These are phyloP conservation scores for Calliscelio sp. DNA, from an alignment of 2,888 invertebrate genomes.

Conservation along the genomic window DNA sequence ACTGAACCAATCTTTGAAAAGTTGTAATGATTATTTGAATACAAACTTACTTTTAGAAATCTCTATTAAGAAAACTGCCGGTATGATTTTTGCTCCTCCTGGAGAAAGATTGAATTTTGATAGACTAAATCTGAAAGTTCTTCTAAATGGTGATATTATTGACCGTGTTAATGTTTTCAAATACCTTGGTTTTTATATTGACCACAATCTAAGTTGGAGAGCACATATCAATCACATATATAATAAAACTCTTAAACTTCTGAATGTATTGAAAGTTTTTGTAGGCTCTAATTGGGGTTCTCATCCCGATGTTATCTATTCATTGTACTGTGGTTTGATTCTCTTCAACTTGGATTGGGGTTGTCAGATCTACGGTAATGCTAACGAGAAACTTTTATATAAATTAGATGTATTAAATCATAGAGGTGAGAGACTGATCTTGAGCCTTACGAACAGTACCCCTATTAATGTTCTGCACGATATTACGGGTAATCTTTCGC, in stretches of 20 bases:
- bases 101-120: no score
- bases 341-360: neutral
- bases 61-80: no score
- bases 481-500: neutral
- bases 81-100: no score
- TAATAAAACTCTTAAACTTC: neutral
- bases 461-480: neutral
- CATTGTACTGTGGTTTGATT: neutral
- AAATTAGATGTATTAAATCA: conserved; percentile 1
- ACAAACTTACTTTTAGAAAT: no score
- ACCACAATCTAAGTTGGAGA: neutral
- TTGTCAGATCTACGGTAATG: neutral
- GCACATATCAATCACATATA: neutral
- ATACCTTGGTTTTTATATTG: neutral
- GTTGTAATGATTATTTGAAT: no score
- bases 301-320: neutral
- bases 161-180: neutral
- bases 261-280: neutral
- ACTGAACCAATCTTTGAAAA: no score
- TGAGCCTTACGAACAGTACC: neutral
- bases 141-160: neutral
- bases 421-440: neutral
- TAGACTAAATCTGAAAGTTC: neutral
- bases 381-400: neutral
- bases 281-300: neutral